Percentiles rank a stretch among this genome's conserved stretches.
Conservation (phyloP, 2,797 vertebrate genomes). For the Propithecus perrieri region DNA sequence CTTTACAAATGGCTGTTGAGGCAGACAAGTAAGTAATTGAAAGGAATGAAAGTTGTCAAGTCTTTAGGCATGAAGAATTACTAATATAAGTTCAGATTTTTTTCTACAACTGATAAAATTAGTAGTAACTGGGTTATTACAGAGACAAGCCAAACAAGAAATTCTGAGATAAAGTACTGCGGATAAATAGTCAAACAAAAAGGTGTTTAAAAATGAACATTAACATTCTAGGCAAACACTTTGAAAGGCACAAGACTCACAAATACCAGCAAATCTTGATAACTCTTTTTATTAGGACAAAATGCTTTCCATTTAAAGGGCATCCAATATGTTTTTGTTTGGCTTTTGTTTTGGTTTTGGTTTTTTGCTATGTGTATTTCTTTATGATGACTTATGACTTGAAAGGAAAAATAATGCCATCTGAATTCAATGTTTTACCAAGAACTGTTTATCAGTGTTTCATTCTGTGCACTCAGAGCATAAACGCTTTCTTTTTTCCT, state of each 20-base stretch:
- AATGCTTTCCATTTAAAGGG: slow-evolving; percentile 66
- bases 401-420: slow-evolving; percentile 67
- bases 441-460: slow-evolving; percentile 81
- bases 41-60: slow-evolving; percentile 68
- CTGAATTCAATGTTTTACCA: slow-evolving; percentile 80
- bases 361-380: slow-evolving; percentile 17
- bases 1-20: slow-evolving; percentile 63
- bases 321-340: slow-evolving; percentile 36
- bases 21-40: slow-evolving; percentile 66
- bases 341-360: slow-evolving; percentile 50
- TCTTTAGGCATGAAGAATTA: slow-evolving; percentile 67
- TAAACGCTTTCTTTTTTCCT: slow-evolving; percentile 84
- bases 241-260: slow-evolving; percentile 47
- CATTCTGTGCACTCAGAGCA: slow-evolving; percentile 78
- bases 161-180: slow-evolving; percentile 63
- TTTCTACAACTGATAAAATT: slow-evolving; percentile 78
- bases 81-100: slow-evolving; percentile 47
- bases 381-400: slow-evolving; percentile 43
- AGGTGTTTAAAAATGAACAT: slow-evolving; percentile 56
- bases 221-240: slow-evolving; percentile 60
- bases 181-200: slow-evolving; percentile 56
- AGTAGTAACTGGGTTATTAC: slow-evolving; percentile 65
- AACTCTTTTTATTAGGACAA: slow-evolving; percentile 68
- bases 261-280: slow-evolving; percentile 62
- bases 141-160: slow-evolving; percentile 71